phyloP scores from a whole-genome alignment of 2,888 invertebrate genomes.

The Operophtera brumata region DNA sequence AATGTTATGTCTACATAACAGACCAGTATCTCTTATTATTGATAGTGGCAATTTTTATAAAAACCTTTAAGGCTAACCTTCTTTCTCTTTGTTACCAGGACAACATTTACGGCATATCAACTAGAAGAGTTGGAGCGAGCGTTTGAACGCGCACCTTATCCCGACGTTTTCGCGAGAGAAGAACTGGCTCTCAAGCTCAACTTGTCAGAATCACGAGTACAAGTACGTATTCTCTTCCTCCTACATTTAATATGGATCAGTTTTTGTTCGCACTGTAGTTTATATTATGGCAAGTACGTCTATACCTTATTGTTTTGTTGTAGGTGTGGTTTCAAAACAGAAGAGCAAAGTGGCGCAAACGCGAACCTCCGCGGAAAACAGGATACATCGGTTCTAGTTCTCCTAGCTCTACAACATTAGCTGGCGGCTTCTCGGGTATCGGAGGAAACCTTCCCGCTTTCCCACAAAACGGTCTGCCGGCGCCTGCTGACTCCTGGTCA shows the following conservation, averaged over 20 bases:
- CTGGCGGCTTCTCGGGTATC: slow-evolving; percentile 81
- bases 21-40: too few species aligned
- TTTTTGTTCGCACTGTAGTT: background rate
- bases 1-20: too few species aligned
- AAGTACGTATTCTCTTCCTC: slow-evolving; percentile 49
- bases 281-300: background rate
- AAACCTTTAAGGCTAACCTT: too few species aligned
- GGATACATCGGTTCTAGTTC: slow-evolving; percentile 87
- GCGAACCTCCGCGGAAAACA: slow-evolving; percentile 95
- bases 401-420: slow-evolving; percentile 84
- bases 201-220: slow-evolving; percentile 87
- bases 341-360: slow-evolving; percentile 96
- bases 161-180: slow-evolving; percentile 97
- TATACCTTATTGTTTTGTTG: slow-evolving; percentile 17
- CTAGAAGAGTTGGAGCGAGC: slow-evolving; percentile 95
- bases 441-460: slow-evolving; percentile 76
- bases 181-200: slow-evolving; percentile 94
- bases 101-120: slow-evolving; percentile 97
- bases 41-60: too few species aligned
- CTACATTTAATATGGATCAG: background rate
- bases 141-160: slow-evolving; percentile 97
- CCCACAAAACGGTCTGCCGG: slow-evolving; percentile 81
- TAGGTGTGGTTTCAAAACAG: slow-evolving; percentile 94
- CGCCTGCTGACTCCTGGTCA: slow-evolving; percentile 89
- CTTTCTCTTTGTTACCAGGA: slow-evolving; percentile 81